Percentiles rank a stretch among this genome's conserved stretches.
Evolutionary conservation across 2,113 vertebrate species (phyloP).

Genomic region (Melozone crissalis): DNA sequence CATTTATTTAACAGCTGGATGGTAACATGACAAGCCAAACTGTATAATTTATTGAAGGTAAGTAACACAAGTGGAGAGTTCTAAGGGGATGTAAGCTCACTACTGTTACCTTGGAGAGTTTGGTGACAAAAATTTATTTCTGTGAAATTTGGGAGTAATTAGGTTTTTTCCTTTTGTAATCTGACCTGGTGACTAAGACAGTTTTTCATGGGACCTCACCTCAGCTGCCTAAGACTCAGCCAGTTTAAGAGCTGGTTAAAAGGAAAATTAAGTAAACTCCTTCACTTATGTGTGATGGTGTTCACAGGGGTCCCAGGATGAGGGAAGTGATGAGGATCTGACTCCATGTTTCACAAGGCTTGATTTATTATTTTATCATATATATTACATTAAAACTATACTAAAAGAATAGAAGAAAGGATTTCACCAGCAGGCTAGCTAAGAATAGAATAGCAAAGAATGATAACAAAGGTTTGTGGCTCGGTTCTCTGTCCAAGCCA

Average conservation of each 20-base stretch:
- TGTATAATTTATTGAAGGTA: not conserved
- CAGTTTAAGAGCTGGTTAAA: not conserved
- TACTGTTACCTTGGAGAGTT: not conserved
- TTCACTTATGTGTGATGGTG: not conserved
- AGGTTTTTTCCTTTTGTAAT: not conserved
- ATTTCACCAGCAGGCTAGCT: no score
- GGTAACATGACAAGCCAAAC: not conserved
- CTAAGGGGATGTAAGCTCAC: not conserved
- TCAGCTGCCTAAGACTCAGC: not conserved
- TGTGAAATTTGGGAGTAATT: not conserved
- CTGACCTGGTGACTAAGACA: not conserved
- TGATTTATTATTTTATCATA: no score
- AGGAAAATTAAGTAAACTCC: not conserved
- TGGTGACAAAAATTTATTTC: not conserved
- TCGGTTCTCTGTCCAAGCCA: no score
- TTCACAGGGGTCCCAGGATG: no score
- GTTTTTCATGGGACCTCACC: not conserved
- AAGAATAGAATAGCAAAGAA: no score
- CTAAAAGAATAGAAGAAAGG: no score
- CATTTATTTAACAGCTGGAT: not conserved
- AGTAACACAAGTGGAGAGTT: not conserved
- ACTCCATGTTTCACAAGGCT: no score
- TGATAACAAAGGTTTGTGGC: no score
- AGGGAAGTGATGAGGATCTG: no score
- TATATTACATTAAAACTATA: no score